These are phyloP conservation scores for Galaxea fascicularis DNA, from an alignment of 92 coral and sea anemone species.

Conservation along the genomic window DNA sequence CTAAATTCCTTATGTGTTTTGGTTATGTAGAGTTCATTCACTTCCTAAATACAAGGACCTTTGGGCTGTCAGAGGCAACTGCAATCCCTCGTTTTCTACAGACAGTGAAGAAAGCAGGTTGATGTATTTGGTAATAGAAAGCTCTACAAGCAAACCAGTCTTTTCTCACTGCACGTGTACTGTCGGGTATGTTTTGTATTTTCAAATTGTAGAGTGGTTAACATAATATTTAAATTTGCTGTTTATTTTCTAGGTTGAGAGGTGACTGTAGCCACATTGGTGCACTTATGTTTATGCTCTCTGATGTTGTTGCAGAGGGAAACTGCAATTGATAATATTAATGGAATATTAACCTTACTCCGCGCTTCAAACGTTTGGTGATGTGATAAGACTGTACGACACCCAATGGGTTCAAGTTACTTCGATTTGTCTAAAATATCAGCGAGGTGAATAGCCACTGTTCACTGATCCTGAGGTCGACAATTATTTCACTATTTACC, in stretches of 20 bases:
- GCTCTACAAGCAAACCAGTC: background rate
- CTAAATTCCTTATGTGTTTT: too few relatives aligned
- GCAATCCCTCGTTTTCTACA: background rate
- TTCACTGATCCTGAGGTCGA: too few relatives aligned
- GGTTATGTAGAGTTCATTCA: background rate
- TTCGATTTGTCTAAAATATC: too few relatives aligned
- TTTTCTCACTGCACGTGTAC: background rate
- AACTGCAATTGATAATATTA: too few relatives aligned
- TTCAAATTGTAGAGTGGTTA: background rate
- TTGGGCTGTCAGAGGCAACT: background rate
- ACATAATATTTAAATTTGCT: background rate
- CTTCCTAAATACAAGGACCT: background rate
- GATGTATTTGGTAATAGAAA: background rate
- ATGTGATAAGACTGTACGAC: too few relatives aligned
- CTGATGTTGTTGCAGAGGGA: too few relatives aligned
- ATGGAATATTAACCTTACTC: too few relatives aligned
- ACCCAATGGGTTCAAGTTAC: too few relatives aligned
- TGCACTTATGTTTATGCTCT: slow-evolving; percentile 18
- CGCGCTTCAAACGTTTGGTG: too few relatives aligned
- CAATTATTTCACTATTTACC: too few relatives aligned
- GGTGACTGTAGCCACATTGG: slow-evolving; percentile 43
- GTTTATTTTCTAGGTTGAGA: slow-evolving; percentile 31
- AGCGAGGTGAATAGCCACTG: too few relatives aligned
- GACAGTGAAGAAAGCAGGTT: background rate
- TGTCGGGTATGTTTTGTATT: too few relatives aligned